Conservation (phyloP, 2,888 invertebrate species). For the Melanargia galathea region DNA sequence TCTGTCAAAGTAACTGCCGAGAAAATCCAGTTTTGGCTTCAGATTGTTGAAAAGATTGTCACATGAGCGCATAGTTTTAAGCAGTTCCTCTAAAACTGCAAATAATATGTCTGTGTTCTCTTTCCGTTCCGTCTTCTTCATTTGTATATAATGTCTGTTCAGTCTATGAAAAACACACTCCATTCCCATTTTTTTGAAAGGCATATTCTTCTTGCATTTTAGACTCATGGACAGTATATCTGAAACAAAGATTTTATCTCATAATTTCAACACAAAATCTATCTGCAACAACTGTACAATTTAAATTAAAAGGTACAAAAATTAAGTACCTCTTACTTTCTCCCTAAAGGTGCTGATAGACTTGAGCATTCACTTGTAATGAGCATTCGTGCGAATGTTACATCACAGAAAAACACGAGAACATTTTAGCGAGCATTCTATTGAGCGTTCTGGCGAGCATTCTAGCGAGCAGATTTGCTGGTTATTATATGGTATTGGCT, state of each 20-base stretch:
- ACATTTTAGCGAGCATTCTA: too few relatives aligned
- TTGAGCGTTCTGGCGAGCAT: too few relatives aligned
- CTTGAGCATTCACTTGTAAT: too few relatives aligned
- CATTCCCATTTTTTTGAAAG: slow-evolving; percentile 42
- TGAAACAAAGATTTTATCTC: slow-evolving; percentile 15
- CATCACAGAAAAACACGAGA: too few relatives aligned
- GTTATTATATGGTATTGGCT: too few relatives aligned
- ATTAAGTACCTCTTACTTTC: too few relatives aligned
- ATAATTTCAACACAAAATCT: too few relatives aligned
- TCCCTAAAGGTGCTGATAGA: too few relatives aligned
- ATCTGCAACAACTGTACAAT: too few relatives aligned
- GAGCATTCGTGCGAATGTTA: too few relatives aligned
- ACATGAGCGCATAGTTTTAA: slow-evolving; percentile 52
- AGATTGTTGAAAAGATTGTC: slow-evolving; percentile 55
- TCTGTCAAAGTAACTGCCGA: slow-evolving; percentile 65
- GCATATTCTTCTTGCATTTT: slow-evolving; percentile 15
- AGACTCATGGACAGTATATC: slow-evolving; percentile 14
- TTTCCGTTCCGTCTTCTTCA: slow-evolving; percentile 53
- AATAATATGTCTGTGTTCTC: slow-evolving; percentile 55
- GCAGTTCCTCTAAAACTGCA: slow-evolving; percentile 51
- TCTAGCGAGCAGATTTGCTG: too few relatives aligned
- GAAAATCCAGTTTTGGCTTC: slow-evolving; percentile 59
- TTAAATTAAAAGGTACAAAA: too few relatives aligned
- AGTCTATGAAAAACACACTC: slow-evolving; percentile 55
- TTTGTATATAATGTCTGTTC: slow-evolving; percentile 52